A percentile compares a stretch with the other conserved stretches of the same genome.
Evolutionary conservation across 92 coral and sea anemone species (phyloP).

Genomic region (Scolanthus callimorphus): DNA sequence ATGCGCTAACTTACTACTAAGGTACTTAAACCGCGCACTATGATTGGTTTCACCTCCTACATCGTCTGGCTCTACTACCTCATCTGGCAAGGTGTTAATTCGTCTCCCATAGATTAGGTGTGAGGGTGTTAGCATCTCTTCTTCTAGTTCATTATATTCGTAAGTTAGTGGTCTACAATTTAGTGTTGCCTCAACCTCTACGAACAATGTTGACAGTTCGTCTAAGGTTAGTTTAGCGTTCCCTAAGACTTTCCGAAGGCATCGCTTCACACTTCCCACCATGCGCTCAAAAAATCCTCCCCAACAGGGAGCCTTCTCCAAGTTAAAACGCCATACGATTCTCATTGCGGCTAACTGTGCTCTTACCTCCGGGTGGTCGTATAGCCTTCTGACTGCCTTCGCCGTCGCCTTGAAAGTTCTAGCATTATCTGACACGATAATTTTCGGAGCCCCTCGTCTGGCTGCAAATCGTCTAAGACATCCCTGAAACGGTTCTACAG

Average conservation of each 20-base stretch:
- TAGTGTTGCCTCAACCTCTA: constrained; percentile 37
- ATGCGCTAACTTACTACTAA: too few relatives aligned
- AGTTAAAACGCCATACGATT: constrained; percentile 34
- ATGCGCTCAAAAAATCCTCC: constrained; percentile 48
- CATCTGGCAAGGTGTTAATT: too few relatives aligned
- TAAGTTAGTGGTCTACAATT: too few relatives aligned
- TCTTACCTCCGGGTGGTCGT: not conserved
- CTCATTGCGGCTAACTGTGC: constrained; percentile 1
- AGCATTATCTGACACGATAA: constrained; percentile 11
- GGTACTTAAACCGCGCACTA: too few relatives aligned
- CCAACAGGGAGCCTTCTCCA: constrained; percentile 63
- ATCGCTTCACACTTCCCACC: constrained; percentile 33
- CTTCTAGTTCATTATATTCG: too few relatives aligned
- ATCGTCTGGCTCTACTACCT: constrained; percentile 20
- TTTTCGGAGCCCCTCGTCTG: constrained; percentile 3
- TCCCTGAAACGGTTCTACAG: not conserved
- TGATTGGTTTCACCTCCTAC: too few relatives aligned
- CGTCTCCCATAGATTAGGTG: too few relatives aligned
- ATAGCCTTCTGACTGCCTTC: not conserved
- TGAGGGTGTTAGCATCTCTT: too few relatives aligned
- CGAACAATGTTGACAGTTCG: constrained; percentile 30
- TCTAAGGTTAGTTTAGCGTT: constrained; percentile 39
- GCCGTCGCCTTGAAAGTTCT: constrained; percentile 8
- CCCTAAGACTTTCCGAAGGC: constrained; percentile 43
- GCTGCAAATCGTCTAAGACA: constrained; percentile 10